These are phyloP conservation scores for Gastracanthus pulcherrimus DNA, from an alignment of 2,888 invertebrate species.

Conservation along the genomic window DNA sequence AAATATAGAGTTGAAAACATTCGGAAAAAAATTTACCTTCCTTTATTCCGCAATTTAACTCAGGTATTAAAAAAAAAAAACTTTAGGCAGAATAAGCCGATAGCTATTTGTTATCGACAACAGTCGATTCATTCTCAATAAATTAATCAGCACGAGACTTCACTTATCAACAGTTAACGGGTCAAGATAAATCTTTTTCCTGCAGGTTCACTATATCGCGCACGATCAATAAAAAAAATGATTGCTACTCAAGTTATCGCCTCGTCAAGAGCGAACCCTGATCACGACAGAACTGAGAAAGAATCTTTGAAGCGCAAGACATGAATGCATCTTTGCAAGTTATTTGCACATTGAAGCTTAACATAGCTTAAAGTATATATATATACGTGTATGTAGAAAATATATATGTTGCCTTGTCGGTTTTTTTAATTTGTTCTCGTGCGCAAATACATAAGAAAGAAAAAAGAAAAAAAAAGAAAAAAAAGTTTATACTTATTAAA, in stretches of 20 bases:
- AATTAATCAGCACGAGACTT: not conserved
- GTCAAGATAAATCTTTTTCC: not conserved
- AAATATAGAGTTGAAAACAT: not conserved
- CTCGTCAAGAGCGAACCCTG: not conserved
- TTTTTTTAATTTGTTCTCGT: not conserved
- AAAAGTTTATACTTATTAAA: slow-evolving; percentile 2
- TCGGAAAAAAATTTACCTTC: not conserved
- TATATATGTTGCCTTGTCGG: not conserved
- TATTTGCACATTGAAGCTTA: slow-evolving; percentile 52
- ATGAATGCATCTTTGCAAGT: slow-evolving; percentile 55
- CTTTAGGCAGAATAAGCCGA: too few relatives aligned
- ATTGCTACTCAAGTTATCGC: not conserved
- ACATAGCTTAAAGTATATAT: slow-evolving; percentile 3
- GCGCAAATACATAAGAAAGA: not conserved
- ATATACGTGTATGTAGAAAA: not conserved
- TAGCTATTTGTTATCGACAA: not conserved
- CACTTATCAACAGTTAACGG: not conserved
- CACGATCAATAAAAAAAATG: not conserved
- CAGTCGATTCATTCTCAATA: not conserved
- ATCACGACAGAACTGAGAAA: slow-evolving; percentile 26
- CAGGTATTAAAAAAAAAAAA: not conserved
- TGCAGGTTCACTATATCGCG: not conserved
- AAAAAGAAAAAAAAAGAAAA: not conserved
- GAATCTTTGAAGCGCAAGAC: slow-evolving; percentile 41
- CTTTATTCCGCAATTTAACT: not conserved